phyloP scores from a whole-genome alignment of 2,888 invertebrate species.

The Amphipoea lucens region DNA sequence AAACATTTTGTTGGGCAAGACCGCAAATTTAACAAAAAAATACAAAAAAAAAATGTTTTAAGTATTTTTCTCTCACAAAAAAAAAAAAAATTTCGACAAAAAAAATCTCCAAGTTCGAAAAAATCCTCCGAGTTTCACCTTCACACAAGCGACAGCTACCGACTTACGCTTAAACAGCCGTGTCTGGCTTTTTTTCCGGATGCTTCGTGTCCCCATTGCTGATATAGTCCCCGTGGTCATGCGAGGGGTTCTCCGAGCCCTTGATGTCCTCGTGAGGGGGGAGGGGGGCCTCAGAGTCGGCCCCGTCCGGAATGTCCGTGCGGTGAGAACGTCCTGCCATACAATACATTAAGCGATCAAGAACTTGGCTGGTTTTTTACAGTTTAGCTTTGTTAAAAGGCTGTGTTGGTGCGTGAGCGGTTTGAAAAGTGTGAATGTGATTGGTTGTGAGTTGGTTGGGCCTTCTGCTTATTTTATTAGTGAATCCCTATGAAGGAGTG shows the following conservation, averaged over 20 bases:
- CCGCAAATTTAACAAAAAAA: constrained; percentile 10
- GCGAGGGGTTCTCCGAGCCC: constrained; percentile 91
- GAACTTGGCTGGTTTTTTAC: constrained; percentile 72
- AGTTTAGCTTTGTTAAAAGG: constrained; percentile 48
- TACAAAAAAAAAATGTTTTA: not conserved
- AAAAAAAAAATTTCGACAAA: not conserved
- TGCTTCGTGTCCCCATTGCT: constrained; percentile 89
- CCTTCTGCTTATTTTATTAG: constrained; percentile 36
- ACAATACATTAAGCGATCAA: constrained; percentile 89
- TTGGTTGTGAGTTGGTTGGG: constrained; percentile 33
- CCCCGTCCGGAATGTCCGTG: constrained; percentile 91
- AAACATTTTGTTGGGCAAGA: constrained; percentile 39
- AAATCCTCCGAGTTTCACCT: constrained; percentile 42
- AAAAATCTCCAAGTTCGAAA: not conserved
- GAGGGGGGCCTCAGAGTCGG: constrained; percentile 91
- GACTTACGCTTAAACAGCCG: constrained; percentile 85
- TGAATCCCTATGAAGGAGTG: not conserved
- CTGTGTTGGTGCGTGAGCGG: constrained; percentile 56
- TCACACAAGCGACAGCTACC: constrained; percentile 50
- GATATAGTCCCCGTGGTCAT: constrained; percentile 91
- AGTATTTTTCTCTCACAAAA: not conserved
- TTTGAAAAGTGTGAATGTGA: constrained; percentile 43
- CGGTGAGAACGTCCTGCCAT: constrained; percentile 91
- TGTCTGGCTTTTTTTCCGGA: constrained; percentile 88
- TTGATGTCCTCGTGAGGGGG: constrained; percentile 90